phyloP scores from a whole-genome alignment of 2,797 vertebrate species.

The Anisognathus igniventris region DNA sequence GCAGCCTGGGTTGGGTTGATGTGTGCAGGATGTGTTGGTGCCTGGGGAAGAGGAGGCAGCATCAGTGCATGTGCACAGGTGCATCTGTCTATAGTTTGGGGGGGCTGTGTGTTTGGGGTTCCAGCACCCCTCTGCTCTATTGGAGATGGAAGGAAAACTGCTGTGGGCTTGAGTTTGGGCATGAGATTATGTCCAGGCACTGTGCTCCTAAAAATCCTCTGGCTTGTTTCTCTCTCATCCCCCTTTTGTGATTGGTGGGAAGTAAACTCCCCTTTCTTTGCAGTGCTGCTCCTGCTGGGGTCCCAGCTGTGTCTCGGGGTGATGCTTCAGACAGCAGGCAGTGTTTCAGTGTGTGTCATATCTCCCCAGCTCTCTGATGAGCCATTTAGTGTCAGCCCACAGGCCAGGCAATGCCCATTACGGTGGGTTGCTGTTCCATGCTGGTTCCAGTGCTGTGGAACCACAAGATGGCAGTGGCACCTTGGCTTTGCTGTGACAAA shows the following conservation, averaged over 20 bases:
- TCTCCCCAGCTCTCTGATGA: neutral
- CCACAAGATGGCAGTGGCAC: constrained; percentile 61
- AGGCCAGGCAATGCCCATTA: neutral
- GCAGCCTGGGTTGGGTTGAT: neutral
- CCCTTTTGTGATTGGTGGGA: accelerated
- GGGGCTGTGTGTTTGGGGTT: accelerated
- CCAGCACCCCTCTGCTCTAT: neutral
- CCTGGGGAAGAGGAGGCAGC: neutral
- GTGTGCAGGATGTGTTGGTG: neutral
- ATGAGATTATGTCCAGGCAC: neutral
- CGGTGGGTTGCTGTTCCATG: accelerated
- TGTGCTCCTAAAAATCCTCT: neutral
- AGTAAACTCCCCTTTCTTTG: neutral
- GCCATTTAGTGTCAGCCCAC: neutral
- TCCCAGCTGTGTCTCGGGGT: accelerated
- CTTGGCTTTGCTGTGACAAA: neutral
- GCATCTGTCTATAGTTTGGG: accelerated
- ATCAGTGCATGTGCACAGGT: accelerated
- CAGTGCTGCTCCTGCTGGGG: neutral
- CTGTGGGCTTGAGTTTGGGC: neutral
- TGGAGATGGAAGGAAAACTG: neutral
- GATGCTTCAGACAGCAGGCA: neutral
- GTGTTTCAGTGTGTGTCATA: neutral
- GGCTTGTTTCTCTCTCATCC: neutral
- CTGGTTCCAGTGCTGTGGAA: accelerated